Percentiles rank a stretch among this genome's conserved stretches.
Conservation (phyloP, 1,140 invertebrate genomes). For the Drosophila asahinai region DNA sequence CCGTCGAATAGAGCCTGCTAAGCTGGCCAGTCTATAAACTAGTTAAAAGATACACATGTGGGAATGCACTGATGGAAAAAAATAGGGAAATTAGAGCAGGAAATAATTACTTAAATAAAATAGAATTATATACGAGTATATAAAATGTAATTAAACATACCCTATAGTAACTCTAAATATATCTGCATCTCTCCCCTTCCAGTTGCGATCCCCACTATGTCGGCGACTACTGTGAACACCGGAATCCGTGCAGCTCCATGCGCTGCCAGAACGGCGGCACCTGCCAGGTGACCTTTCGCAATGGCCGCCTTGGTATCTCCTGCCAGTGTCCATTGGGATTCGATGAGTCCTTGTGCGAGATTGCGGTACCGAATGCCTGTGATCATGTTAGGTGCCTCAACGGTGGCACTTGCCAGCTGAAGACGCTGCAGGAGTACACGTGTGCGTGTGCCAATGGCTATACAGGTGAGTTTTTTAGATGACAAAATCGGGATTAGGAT, state of each 20-base stretch:
- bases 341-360: slow-evolving; percentile 96
- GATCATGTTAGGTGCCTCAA: slow-evolving; percentile 94
- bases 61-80: slow-evolving; percentile 13
- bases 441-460: slow-evolving; percentile 94
- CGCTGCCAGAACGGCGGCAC: slow-evolving; percentile 97
- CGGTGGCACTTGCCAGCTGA: slow-evolving; percentile 93
- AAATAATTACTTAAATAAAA: neutral
- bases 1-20: slow-evolving; percentile 10
- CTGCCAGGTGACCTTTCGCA: slow-evolving; percentile 90
- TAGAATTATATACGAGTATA: neutral
- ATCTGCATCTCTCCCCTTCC: slow-evolving; percentile 85
- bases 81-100: neutral
- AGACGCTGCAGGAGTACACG: slow-evolving; percentile 91
- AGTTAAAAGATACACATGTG: slow-evolving; percentile 6
- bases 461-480: slow-evolving; percentile 88
- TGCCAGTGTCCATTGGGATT: slow-evolving; percentile 96
- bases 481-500: too few relatives aligned
- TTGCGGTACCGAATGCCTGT: slow-evolving; percentile 94
- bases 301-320: slow-evolving; percentile 91
- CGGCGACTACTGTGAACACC: slow-evolving; percentile 96
- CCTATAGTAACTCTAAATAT: neutral
- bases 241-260: slow-evolving; percentile 96
- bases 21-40: slow-evolving; percentile 46
- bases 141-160: neutral
- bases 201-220: slow-evolving; percentile 96